phyloP scores from a whole-genome alignment of 2,888 invertebrate genomes.

The Callyntrura guangdongensis region DNA sequence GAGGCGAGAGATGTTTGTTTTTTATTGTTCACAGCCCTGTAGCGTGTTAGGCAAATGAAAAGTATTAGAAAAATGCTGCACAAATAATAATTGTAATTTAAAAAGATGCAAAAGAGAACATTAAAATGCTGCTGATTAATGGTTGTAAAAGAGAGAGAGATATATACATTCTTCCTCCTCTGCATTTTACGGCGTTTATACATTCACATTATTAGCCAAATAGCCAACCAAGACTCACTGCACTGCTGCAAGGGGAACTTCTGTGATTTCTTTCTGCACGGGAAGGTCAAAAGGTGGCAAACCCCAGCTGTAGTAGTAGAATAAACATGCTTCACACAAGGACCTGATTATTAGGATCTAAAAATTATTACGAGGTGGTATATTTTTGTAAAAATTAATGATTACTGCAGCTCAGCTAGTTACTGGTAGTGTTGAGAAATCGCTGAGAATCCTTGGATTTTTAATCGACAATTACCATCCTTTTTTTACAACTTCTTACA shows the following conservation, averaged over 20 bases:
- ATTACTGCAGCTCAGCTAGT: conserved; percentile 10
- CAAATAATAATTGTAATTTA: conserved; percentile 43
- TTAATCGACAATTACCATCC: conserved; percentile 7
- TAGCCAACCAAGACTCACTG: conserved; percentile 4
- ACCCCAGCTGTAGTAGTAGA: neutral
- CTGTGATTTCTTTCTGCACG: too few species aligned
- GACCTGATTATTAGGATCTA: neutral
- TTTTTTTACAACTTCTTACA: neutral
- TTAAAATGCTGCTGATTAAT: conserved; percentile 64
- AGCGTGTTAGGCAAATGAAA: conserved; percentile 55
- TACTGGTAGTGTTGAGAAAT: neutral
- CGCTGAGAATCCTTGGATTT: conserved; percentile 15
- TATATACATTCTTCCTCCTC: conserved; percentile 47
- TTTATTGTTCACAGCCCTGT: conserved; percentile 50
- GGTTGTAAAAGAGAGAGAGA: conserved; percentile 49
- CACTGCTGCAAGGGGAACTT: conserved; percentile 4
- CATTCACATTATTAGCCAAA: conserved; percentile 3
- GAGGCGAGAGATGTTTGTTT: conserved; percentile 66
- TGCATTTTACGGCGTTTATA: conserved; percentile 55
- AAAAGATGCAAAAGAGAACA: conserved; percentile 58
- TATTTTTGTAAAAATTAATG: conserved; percentile 4
- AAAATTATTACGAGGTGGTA: neutral
- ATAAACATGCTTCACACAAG: neutral
- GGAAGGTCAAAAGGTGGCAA: conserved; percentile 64
- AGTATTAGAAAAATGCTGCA: conserved; percentile 7